A percentile compares a stretch with the other conserved stretches of the same genome.
phyloP scores from a whole-genome alignment of 1,140 invertebrate species.

The Pseudomyrmex gracilis region DNA sequence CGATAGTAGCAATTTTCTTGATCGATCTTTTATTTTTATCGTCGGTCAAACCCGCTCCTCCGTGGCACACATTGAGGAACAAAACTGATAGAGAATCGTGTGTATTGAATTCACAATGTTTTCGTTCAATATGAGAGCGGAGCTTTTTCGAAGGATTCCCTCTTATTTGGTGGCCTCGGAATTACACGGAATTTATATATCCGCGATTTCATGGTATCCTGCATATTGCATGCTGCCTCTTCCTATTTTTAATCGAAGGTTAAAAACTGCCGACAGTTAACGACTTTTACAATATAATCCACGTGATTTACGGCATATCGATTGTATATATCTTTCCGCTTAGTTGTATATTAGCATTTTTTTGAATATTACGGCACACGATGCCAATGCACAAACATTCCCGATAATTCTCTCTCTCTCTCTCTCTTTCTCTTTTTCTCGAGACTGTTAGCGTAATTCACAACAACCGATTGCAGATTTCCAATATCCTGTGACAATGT shows the following conservation, averaged over 20 bases:
- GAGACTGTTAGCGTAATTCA: background rate
- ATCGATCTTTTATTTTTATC: constrained; percentile 60
- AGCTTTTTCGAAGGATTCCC: background rate
- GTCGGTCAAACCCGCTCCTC: constrained; percentile 1
- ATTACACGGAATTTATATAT: constrained; percentile 21
- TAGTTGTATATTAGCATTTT: no score
- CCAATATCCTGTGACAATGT: constrained; percentile 15
- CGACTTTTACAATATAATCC: background rate
- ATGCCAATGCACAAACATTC: no score
- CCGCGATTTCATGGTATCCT: background rate
- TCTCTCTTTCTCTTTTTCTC: no score
- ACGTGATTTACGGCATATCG: no score
- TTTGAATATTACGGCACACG: no score
- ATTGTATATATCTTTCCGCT: background rate
- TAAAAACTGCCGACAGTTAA: background rate
- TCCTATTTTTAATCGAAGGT: background rate
- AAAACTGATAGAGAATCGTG: constrained; percentile 16
- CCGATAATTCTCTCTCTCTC: no score
- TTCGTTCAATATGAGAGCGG: background rate
- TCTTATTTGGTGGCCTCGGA: background rate
- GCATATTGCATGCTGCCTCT: background rate
- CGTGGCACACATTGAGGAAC: constrained; percentile 24
- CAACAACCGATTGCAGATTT: background rate
- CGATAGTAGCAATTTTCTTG: constrained; percentile 40
- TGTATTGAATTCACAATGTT: constrained; percentile 22